Evolutionary conservation across 2,888 invertebrate genomes (phyloP), one percentile per base, ranked within the genome.

Genomic region (Zonitis immaculata): DNA sequence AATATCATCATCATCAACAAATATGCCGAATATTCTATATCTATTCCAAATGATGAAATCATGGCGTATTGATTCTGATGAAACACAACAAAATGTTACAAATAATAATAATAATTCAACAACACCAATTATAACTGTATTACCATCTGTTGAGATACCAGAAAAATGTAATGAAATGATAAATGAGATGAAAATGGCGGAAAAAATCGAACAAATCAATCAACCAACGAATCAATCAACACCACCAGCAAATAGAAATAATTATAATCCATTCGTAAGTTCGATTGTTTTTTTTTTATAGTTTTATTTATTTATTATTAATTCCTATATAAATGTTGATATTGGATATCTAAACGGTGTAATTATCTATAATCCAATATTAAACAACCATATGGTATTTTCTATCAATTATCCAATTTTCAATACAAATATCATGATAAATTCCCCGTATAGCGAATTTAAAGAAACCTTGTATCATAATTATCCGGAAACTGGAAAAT

Each of bases 61-160:
- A 8, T 73, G 73, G 73, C 63, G 69, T 52, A 64, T 74, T 18
- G 72, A 73, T 35, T 8, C 6, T 9, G 35, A 35, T 35, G 35
- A 35, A 35, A 35, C 51, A 60, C 65, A 2, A 68, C 70, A 32
- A 65, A 66, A 11, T n/a, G n/a, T n/a, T n/a, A 51, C 32, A 9
- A 45, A 56, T 6, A 43, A 52, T n/a, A 43, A 57, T 27, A 45
- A 59, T 12, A 53, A 55, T 51, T 62, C 65, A 8, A 65, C 72
- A 22, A 75, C 74, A n/a, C 75, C 75, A 1, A 69, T 75, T 14
- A 73, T 74, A 42, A 71, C 70, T 46, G 69, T 75, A 11, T 59
- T 73, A 27, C 71, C 74, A 12, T 63, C 63, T 1, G 64, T 71
- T 6, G 68, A 69, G 45, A 66, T 68, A 20, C 69, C 71, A 2